phyloP scores from a whole-genome alignment of 2,113 vertebrate genomes.

The Ramphastos sulfuratus region DNA sequence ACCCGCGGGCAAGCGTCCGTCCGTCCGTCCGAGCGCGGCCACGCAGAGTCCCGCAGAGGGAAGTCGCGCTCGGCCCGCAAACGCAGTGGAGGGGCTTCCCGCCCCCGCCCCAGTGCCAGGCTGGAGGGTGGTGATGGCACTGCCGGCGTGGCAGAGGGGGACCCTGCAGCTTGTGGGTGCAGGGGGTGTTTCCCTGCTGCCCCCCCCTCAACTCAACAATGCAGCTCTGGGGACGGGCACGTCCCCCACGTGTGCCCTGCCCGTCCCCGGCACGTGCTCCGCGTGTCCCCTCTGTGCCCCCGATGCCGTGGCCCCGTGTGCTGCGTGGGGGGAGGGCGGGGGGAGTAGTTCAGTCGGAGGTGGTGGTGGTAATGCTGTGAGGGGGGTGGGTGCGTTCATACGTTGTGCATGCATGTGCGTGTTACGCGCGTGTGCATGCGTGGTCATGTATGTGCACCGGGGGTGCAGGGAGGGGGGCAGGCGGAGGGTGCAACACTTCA shows the following conservation, averaged over 20 bases:
- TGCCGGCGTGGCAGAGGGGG: background rate
- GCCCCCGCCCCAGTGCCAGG: background rate
- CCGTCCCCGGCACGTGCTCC: slow-evolving; percentile 3
- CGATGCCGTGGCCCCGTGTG: background rate
- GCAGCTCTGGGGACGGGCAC: background rate
- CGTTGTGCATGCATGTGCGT: background rate
- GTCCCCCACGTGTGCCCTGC: slow-evolving; percentile 2
- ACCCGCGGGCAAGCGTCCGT: background rate
- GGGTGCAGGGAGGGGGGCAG: too few relatives aligned
- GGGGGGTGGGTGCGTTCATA: too few relatives aligned
- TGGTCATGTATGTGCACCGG: too few relatives aligned
- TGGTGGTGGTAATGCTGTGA: background rate
- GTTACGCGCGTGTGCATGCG: too few relatives aligned
- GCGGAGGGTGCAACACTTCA: background rate
- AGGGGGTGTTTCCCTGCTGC: background rate
- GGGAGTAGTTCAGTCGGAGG: too few relatives aligned
- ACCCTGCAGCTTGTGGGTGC: background rate
- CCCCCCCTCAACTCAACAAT: rapidly evolving
- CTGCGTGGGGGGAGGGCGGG: background rate
- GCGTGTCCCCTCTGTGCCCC: slow-evolving; percentile 6
- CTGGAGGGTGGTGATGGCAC: rapidly evolving
- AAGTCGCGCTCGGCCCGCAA: background rate
- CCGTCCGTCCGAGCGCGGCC: too few relatives aligned
- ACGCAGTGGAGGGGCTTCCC: background rate
- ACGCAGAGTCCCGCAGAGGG: background rate